Evolutionary conservation across 35 echinoderm and acorn worm species (phyloP), one percentile per base, ranked within the genome.

Genomic region (Apostichopus californicus): DNA sequence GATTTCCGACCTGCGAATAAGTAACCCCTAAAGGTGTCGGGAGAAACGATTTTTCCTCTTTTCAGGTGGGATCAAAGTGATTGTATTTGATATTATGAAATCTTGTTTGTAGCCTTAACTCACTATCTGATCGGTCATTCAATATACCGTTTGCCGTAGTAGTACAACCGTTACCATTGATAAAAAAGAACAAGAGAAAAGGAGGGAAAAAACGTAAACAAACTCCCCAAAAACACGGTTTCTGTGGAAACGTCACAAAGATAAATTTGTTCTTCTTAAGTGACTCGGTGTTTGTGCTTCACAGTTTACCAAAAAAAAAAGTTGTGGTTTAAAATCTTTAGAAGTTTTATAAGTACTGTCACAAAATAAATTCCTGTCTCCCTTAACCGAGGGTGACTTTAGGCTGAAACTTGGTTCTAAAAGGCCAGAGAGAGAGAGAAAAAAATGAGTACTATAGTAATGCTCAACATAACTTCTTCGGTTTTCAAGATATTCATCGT

Each of bases 231-330:
- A 46, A 46, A 46, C 11, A 68, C 64, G 64, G 80, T 83, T 55
- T 46, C 25, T 53, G 17, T 83, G 80, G 80, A 11, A 83, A 83
- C 52, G 53, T 56, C 80, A 83, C 80, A 83, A 83, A 34, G 80
- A 83, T 83, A 83, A 83, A 56, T 83, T 83, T 83, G 80, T 83
- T 83, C 25, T n/a, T 12, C 80, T 83, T n/a, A 83, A 55, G 11
- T 68, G 11, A 68, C 64, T 11, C 11, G 3, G 64, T 11, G 64
- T 14, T 68, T 68, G 64, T 68, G 18, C 9, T 68, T 68, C 18
- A 68, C 64, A 68, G 64, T 68, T 68, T 68, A 68, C 18, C 34
- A 46, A 46, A 46, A 46, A 46, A 34, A 46, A 46, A 46, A 46
- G 34, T 46, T 46, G 34, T 46, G 34, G 34, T 46, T 46, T 46